A percentile compares a stretch with the other conserved stretches of the same genome.
Conservation (phyloP, 2,888 invertebrate species). For the Choristoneura rosaceana region DNA sequence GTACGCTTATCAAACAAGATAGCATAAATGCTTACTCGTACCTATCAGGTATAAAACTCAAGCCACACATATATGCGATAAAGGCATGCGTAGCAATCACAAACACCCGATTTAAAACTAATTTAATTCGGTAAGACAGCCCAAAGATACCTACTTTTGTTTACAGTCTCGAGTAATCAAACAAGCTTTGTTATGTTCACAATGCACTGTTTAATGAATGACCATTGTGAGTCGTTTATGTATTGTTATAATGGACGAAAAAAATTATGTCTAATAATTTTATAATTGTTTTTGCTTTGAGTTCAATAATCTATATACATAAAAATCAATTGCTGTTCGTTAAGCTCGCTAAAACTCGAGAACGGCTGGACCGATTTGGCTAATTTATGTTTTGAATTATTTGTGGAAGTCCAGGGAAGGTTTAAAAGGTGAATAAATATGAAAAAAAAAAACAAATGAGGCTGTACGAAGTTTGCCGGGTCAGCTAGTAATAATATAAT, state of each 20-base stretch:
- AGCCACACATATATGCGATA: not conserved
- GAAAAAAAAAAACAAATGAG: no score
- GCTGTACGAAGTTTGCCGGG: no score
- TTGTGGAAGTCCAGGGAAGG: no score
- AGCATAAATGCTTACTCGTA: not conserved
- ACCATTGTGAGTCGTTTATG: slow-evolving; percentile 1
- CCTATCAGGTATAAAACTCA: slow-evolving; percentile 5
- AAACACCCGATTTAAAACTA: slow-evolving; percentile 8
- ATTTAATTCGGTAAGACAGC: not conserved
- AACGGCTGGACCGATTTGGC: no score
- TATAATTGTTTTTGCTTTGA: not conserved
- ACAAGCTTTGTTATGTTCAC: not conserved
- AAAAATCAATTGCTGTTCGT: no score
- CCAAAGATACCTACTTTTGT: not conserved
- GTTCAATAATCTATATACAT: no score
- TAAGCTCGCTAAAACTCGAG: no score
- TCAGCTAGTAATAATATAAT: no score
- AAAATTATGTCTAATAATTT: not conserved
- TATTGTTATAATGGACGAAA: not conserved
- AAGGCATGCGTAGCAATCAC: not conserved
- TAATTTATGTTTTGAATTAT: no score
- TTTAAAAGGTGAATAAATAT: no score
- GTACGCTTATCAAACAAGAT: not conserved
- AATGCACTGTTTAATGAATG: slow-evolving; percentile 12
- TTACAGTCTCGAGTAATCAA: not conserved